Conservation (phyloP, 2,113 vertebrate genomes). For the Coryphaenoides rupestris region DNA sequence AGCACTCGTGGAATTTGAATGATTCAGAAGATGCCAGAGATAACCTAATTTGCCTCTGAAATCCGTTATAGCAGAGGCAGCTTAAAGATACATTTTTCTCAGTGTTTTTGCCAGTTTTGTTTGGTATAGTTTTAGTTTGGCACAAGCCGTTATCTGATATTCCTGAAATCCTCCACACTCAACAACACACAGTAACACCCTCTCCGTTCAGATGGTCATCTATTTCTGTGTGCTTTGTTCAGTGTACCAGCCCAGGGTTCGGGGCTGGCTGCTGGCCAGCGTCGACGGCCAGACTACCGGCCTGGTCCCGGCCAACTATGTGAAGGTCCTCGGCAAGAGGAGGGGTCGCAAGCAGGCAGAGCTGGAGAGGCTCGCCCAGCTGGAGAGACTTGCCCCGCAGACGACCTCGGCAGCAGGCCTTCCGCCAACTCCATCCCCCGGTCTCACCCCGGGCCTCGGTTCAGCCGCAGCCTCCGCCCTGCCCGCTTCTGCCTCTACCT, state of each 20-base stretch:
- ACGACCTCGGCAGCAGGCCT: slow-evolving; percentile 10
- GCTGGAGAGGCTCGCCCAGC: slow-evolving; percentile 68
- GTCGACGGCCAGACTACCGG: slow-evolving; percentile 85
- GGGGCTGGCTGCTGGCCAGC: slow-evolving; percentile 95
- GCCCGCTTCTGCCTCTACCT: slow-evolving; percentile 52
- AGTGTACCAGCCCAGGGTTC: slow-evolving; percentile 93
- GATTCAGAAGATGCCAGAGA: neutral
- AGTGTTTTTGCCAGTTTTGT: no score
- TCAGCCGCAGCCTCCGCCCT: slow-evolving; percentile 29
- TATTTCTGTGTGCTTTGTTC: neutral
- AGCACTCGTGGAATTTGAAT: neutral
- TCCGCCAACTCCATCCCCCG: neutral
- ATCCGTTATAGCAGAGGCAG: no score
- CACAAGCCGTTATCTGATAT: no score
- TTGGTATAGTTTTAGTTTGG: no score
- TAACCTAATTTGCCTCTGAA: no score
- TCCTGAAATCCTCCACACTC: no score
- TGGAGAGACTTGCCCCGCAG: slow-evolving; percentile 38
- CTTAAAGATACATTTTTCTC: no score
- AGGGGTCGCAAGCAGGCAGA: slow-evolving; percentile 80
- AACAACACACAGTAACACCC: no score
- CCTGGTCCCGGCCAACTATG: slow-evolving; percentile 92
- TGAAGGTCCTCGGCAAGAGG: slow-evolving; percentile 92
- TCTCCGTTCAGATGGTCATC: no score
- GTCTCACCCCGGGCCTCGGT: neutral